Conservation (phyloP, 2,113 vertebrate species). For the Trematomus loennbergii region DNA sequence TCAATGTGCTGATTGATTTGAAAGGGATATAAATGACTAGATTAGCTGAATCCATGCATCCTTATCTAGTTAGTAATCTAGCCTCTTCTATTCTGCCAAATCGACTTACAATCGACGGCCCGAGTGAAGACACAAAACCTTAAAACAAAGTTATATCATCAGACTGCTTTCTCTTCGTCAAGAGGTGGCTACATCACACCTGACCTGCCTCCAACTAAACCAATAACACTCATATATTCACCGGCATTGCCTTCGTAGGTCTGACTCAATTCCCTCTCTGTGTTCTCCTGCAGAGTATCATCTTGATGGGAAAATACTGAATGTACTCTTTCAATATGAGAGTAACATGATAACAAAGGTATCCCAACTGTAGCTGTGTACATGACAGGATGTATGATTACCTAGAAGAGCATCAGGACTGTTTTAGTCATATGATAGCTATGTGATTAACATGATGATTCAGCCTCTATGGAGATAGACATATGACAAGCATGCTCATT, state of each 20-base stretch:
- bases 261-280: neutral
- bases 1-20: neutral
- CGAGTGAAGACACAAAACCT: conserved; percentile 34
- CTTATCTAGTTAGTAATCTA: neutral
- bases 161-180: neutral
- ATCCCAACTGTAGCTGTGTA: too few species aligned
- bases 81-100: neutral
- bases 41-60: neutral
- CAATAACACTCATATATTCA: neutral
- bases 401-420: too few species aligned
- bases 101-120: conserved; percentile 12
- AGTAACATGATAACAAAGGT: too few species aligned
- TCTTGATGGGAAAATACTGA: too few species aligned
- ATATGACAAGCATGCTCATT: too few species aligned
- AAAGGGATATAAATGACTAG: neutral
- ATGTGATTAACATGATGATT: too few species aligned
- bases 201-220: conserved; percentile 6
- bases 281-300: neutral
- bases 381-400: too few species aligned
- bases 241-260: neutral
- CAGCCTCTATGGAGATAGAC: too few species aligned
- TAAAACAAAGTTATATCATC: conserved; percentile 33
- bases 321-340: too few species aligned
- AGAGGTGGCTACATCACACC: neutral
- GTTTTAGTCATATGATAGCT: too few species aligned